A percentile compares a stretch with the other conserved stretches of the same genome.
phyloP scores from a whole-genome alignment of 2,113 vertebrate genomes.

The Leiothrix lutea region DNA sequence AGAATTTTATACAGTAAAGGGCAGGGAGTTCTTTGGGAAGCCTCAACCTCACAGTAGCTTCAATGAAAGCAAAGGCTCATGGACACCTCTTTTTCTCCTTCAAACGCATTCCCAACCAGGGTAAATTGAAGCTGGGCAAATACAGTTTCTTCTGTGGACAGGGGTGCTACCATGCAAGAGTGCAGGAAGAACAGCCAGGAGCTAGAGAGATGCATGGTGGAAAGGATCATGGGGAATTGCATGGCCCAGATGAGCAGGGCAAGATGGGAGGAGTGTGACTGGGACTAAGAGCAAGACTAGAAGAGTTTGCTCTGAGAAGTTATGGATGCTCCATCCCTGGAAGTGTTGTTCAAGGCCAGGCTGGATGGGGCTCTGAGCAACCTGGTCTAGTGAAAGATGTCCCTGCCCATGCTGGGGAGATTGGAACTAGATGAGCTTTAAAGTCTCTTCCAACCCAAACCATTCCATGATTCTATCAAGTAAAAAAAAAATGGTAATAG shows the following conservation, averaged over 20 bases:
- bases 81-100: not conserved
- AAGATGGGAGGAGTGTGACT: not conserved
- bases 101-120: not conserved
- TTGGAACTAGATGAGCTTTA: not conserved
- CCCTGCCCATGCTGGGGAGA: rapidly evolving
- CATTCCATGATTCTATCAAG: not conserved
- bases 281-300: not conserved
- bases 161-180: rapidly evolving
- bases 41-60: not conserved
- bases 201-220: not conserved
- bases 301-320: not conserved
- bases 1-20: not conserved
- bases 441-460: not conserved
- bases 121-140: not conserved
- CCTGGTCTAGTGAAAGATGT: not conserved
- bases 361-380: not conserved
- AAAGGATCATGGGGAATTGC: not conserved
- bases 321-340: not conserved
- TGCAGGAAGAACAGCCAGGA: not conserved
- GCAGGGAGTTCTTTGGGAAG: not conserved
- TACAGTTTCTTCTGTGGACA: not conserved
- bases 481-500: not conserved
- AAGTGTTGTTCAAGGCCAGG: not conserved
- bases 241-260: not conserved
- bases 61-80: not conserved